Evolutionary conservation across 2,113 vertebrate species (phyloP), one percentile per base, ranked within the genome.

Genomic region (Todiramphus saurophagus): DNA sequence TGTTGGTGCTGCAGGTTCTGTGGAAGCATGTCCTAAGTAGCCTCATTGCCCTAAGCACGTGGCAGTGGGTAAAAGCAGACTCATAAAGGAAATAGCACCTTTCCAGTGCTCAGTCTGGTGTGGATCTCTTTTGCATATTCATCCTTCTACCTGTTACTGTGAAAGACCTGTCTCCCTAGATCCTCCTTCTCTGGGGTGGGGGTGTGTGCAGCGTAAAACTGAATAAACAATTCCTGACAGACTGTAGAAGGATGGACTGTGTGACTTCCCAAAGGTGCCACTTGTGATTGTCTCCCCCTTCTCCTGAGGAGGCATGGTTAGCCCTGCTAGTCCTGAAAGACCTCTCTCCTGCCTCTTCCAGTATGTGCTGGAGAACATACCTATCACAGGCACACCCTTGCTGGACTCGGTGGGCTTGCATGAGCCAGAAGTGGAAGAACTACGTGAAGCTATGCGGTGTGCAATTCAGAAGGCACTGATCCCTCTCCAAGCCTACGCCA

Each of bases 321-420:
- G 10, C 41, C 46, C 60, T 92, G 44, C 86, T 81, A n/a, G 37
- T 83, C 62, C 74, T 89, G 44, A 95, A 83, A 73, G 63, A 43
- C 30, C 31, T 58, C 62, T 90, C 24, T 58, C 44, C 56, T 88
- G 82, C 12, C 68, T 84, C 59, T 81, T 79, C 20, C 87, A 99
- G 99, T 98, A 98, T 94, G 98, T 99, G 83, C 96, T 99, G 98
- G 97, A 98, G 96, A 98, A 98, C 37, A 77, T 99, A 64, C 98
- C 97, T n/a, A 96, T 98, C 60, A 96, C 97, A 16, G 98, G 89
- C 4, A 91, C 97, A 16, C 97, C 96, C 6, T 51, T 98, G 76
- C 97, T 99, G 78, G 97, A 98, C 50, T 99, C 99, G 1, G 98
- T 99, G 84, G 97, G 94, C 50, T 96, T 99, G 81, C 97, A 97